A percentile compares a stretch with the other conserved stretches of the same genome.
Evolutionary conservation across 2,797 vertebrate genomes (phyloP).

Genomic region (Gadopsis bispinosus): DNA sequence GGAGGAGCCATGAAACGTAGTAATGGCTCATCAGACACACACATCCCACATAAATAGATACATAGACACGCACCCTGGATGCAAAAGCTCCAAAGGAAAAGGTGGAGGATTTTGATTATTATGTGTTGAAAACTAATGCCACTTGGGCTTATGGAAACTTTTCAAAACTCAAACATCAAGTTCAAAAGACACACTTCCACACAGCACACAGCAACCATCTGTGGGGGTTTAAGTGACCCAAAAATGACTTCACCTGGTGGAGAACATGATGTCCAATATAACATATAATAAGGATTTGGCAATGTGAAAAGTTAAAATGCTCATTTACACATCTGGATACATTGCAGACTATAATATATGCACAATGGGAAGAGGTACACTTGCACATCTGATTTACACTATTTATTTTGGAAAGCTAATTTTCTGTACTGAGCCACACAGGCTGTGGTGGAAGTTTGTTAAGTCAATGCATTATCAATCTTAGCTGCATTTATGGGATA

Average conservation of each 20-base stretch:
- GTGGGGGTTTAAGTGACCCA: not conserved
- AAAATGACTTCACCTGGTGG: slow-evolving; percentile 1
- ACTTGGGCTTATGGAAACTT: slow-evolving; percentile 5
- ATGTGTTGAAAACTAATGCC: not conserved
- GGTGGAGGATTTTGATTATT: not conserved
- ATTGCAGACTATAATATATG: not conserved
- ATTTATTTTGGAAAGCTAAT: not conserved
- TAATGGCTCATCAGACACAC: slow-evolving; percentile 65
- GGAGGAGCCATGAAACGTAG: slow-evolving; percentile 69
- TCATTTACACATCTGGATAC: slow-evolving; percentile 4
- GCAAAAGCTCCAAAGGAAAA: slow-evolving; percentile 22
- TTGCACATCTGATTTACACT: not conserved
- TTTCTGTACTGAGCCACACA: not conserved
- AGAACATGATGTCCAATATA: slow-evolving; percentile 6
- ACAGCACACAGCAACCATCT: not conserved
- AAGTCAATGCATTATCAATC: not conserved
- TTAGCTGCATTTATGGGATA: not conserved
- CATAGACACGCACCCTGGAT: slow-evolving; percentile 22
- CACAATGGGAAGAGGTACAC: not conserved
- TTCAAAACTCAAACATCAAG: slow-evolving; percentile 6
- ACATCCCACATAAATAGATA: slow-evolving; percentile 47
- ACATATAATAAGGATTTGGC: not conserved
- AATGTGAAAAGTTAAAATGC: slow-evolving; percentile 1
- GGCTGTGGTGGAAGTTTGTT: not conserved
- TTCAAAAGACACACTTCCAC: not conserved